Evolutionary conservation across 2,888 invertebrate species (phyloP).

Genomic region (Automeris io): DNA sequence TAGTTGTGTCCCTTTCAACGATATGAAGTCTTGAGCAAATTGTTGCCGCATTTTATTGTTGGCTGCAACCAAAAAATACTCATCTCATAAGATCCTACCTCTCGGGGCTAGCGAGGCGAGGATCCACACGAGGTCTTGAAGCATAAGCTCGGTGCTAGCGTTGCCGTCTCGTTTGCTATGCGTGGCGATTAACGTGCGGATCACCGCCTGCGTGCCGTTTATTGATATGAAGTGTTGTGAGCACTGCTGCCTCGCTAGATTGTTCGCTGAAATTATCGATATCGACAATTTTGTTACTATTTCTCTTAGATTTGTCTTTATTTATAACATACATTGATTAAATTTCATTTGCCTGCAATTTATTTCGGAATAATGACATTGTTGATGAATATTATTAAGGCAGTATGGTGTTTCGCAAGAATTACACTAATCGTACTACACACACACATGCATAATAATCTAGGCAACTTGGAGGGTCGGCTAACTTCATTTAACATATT

Average conservation of each 20-base stretch:
- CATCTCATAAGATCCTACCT: conserved; percentile 50
- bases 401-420: too few species aligned
- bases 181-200: conserved; percentile 70
- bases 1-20: conserved; percentile 68
- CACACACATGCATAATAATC: too few species aligned
- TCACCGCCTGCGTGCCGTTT: conserved; percentile 76
- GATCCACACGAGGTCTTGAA: conserved; percentile 79
- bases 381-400: too few species aligned
- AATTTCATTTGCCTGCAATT: too few species aligned
- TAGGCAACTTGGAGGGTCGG: too few species aligned
- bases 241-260: conserved; percentile 67
- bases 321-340: too few species aligned
- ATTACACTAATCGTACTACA: too few species aligned
- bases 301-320: conserved; percentile 8
- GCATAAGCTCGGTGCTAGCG: conserved; percentile 68
- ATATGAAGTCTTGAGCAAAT: conserved; percentile 67
- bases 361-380: too few species aligned
- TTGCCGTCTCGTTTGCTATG: conserved; percentile 72
- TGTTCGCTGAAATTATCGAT: conserved; percentile 67
- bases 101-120: conserved; percentile 75
- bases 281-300: conserved; percentile 21
- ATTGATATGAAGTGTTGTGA: conserved; percentile 69
- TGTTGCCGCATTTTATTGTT: conserved; percentile 59
- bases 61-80: conserved; percentile 47
- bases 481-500: too few species aligned